Evolutionary conservation across 2,113 vertebrate genomes (phyloP), one percentile per base, ranked within the genome.

Genomic region (Syrrhaptes paradoxus): DNA sequence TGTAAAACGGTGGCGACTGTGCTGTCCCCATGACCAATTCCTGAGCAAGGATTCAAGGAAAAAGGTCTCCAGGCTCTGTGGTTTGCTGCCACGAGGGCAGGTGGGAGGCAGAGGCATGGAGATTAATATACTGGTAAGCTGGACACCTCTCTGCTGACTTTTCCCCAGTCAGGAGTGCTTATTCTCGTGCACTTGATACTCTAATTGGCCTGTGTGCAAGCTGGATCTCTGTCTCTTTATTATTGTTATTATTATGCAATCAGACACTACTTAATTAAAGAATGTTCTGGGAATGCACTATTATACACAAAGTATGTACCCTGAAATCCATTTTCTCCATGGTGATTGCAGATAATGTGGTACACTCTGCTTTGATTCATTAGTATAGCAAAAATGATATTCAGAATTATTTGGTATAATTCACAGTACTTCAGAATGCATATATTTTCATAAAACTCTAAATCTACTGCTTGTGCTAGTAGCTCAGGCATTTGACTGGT

Each of bases 341-440:
- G 63, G 82, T 96, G 96, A 97, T 96, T 95, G 66, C 87, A 90
- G 93, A 94, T 96, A 96, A 84, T 71, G 65, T 59, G 62, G 81
- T 76, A 95, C 92, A 77, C 79, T 94, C 85, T 52, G 81, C 89
- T 97, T 92, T 95, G 92, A 97, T 97, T 98, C 97, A 97, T 98
- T 97, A 96, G 92, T 75, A 68, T 61, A 96, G 95, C 83, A 85
- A 95, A 95, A 95, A 93, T 96, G 76, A 93, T 86, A 62, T 84
- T 97, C 94, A 92, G 90, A 93, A 97, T 97, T 97, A 96, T 96
- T 97, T 96, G 88, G 84, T 95, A 66, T 97, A 96, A 98, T 96
- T 97, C 95, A 94, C 54, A 95, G 93, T 92, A 96, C 92, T 98
- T 97, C 96, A 96, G 90, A 97, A 95, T 89, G 86, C 89, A 94